phyloP scores from a whole-genome alignment of 2,797 vertebrate genomes.

The Hippopotamyrus pictus region DNA sequence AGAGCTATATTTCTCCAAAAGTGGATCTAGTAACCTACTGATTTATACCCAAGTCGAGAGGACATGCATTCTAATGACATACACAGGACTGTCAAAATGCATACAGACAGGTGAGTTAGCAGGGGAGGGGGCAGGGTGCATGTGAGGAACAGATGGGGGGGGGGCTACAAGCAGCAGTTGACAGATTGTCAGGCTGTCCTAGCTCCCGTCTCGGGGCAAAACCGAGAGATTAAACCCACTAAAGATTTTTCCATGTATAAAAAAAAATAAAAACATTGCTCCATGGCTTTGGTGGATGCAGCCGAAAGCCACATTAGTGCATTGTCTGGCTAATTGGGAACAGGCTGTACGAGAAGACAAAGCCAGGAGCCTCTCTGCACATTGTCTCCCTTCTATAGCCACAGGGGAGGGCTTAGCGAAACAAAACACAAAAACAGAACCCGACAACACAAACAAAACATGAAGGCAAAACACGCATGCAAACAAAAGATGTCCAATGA shows the following conservation, averaged over 20 bases:
- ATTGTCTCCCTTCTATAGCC: not conserved
- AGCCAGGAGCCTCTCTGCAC: constrained; percentile 16
- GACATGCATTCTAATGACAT: constrained; percentile 24
- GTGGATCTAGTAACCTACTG: constrained; percentile 34
- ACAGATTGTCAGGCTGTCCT: constrained; percentile 51
- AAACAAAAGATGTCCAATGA: constrained; percentile 1
- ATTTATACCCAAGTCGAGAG: constrained; percentile 46
- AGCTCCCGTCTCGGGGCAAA: not conserved
- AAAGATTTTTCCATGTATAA: constrained; percentile 37
- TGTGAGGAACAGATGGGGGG: constrained; percentile 18
- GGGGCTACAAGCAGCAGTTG: constrained; percentile 40
- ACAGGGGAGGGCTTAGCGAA: not conserved
- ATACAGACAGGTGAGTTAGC: constrained; percentile 53
- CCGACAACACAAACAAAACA: not conserved
- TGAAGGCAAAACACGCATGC: not conserved
- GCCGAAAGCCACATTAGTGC: constrained; percentile 18
- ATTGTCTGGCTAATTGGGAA: constrained; percentile 39
- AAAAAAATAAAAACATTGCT: constrained; percentile 51
- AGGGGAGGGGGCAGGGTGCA: constrained; percentile 21
- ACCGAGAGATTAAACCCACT: constrained; percentile 34
- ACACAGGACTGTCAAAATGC: constrained; percentile 49
- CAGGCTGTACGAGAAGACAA: constrained; percentile 28
- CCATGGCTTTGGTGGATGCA: constrained; percentile 44
- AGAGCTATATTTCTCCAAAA: not conserved
- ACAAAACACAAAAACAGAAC: not conserved